Evolutionary conservation across 92 coral and sea anemone species (phyloP).

Genomic region (Epizoanthus scotinus): DNA sequence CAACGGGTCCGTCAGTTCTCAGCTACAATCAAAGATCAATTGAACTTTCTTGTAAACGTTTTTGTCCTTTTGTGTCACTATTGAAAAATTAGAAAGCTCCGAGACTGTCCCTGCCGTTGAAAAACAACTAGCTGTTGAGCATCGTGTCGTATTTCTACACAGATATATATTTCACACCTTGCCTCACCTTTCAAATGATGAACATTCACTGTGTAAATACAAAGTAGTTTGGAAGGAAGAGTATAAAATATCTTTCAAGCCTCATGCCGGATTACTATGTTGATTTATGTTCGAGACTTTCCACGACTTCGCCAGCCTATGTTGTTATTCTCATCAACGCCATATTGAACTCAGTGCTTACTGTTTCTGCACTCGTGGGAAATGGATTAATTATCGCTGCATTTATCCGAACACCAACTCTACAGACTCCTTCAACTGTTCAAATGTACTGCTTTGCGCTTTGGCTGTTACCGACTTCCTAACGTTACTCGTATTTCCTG

Average conservation of each 20-base stretch:
- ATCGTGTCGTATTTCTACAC: too few species aligned
- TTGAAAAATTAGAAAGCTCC: too few species aligned
- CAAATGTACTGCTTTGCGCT: not conserved
- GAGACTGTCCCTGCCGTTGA: too few species aligned
- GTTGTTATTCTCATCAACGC: not conserved
- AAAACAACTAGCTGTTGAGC: too few species aligned
- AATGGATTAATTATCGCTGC: conserved; percentile 2
- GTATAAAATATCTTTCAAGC: not conserved
- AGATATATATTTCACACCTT: too few species aligned
- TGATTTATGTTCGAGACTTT: not conserved
- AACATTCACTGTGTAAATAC: too few species aligned
- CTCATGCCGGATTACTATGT: not conserved
- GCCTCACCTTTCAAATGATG: too few species aligned
- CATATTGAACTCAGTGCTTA: not conserved
- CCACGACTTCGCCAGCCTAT: not conserved
- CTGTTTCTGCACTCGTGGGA: not conserved
- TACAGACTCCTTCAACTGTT: not conserved
- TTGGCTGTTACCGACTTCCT: not conserved
- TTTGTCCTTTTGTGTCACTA: too few species aligned
- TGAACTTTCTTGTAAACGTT: too few species aligned
- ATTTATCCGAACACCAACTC: not conserved
- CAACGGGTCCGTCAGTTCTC: too few species aligned
- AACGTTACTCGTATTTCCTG: not conserved
- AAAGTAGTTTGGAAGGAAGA: too few species aligned
- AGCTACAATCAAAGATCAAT: too few species aligned